Conservation (phyloP, 2,113 vertebrate species). For the Dasyornis broadbenti region DNA sequence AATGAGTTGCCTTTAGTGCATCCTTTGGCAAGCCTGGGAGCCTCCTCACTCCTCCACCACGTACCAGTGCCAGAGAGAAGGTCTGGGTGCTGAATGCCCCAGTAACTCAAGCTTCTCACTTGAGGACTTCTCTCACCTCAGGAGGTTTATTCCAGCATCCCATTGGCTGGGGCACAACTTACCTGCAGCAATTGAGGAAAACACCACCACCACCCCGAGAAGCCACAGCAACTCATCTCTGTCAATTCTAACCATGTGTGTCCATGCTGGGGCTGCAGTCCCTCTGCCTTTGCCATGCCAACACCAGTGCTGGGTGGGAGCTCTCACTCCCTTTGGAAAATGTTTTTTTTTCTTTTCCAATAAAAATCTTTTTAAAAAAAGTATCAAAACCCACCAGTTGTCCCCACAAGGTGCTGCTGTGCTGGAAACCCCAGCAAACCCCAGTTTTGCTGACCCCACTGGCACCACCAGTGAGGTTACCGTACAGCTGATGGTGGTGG, state of each 20-base stretch:
- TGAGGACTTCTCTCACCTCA: not conserved
- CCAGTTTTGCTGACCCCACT: not conserved
- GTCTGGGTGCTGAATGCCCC: not conserved
- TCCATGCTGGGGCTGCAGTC: not conserved
- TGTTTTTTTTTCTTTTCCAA: conserved; percentile 53
- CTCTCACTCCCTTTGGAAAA: conserved; percentile 29
- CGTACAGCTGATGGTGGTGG: accelerated
- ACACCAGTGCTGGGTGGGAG: not conserved
- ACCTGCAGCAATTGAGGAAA: not conserved
- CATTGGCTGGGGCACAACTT: not conserved
- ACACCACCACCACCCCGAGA: not conserved
- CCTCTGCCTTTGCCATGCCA: not conserved
- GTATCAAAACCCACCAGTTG: not conserved
- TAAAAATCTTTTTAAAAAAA: conserved; percentile 47
- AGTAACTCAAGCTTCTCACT: not conserved
- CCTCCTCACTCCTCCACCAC: accelerated
- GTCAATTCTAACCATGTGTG: not conserved
- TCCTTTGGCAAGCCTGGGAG: not conserved
- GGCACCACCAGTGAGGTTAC: not conserved
- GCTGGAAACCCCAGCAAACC: not conserved
- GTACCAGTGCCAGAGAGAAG: not conserved
- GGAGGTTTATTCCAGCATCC: not conserved
- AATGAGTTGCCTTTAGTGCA: not conserved
- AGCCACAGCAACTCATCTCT: not conserved
- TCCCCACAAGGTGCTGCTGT: not conserved